Base-by-base conservation (phyloP, 2,797 vertebrate species). In the Streptopelia turtur region DNA sequence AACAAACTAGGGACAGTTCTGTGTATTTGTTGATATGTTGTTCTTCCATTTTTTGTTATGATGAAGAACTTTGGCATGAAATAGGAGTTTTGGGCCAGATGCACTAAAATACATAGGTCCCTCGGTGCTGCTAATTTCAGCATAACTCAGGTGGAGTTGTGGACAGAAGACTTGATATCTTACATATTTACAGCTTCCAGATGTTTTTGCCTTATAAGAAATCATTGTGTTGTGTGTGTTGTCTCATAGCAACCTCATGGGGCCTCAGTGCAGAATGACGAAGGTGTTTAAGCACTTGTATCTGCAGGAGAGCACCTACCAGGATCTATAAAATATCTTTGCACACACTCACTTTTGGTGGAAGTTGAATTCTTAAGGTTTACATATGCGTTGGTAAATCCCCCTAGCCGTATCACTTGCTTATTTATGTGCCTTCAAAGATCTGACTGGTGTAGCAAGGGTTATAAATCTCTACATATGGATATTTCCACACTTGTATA, bases 141-240 rank as follows among this genome's bases (percentile, higher is more conserved):
- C 16, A 86, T 86, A 65, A 52, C 17, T 87, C 31, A 60, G 49
- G 50, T 78, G 50, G 61, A 87, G 88, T 78, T 91, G 76, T 81
- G 31, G 74, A 86, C 69, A 4, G 8, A 91, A 75, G 79, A 17
- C 47, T 81, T 81, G 60, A 43, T 43, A 47, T 75, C 68, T 89
- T 75, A n/a, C 11, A 10, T 76, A 88, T 90, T 89, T 94, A 92
- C 41, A 60, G 49, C 49, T 89, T 95, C 86, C 90, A 93, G 93
- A 69, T 95, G 83, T 21, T 90, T 93, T 63, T 89, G 55, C 56
- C 45, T 16, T 80, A 13, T 24, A 61, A 76, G 18, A 94, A 89
- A 74, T 63, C 23, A 22, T 35, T 24, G 11, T 76, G n/a, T 56
- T 25, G 4, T 83, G 31, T 84, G 18, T 70, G 9, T 64, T 74